Base-by-base conservation (phyloP, 2,113 vertebrate genomes). In the Corythornis madagascariensis region DNA sequence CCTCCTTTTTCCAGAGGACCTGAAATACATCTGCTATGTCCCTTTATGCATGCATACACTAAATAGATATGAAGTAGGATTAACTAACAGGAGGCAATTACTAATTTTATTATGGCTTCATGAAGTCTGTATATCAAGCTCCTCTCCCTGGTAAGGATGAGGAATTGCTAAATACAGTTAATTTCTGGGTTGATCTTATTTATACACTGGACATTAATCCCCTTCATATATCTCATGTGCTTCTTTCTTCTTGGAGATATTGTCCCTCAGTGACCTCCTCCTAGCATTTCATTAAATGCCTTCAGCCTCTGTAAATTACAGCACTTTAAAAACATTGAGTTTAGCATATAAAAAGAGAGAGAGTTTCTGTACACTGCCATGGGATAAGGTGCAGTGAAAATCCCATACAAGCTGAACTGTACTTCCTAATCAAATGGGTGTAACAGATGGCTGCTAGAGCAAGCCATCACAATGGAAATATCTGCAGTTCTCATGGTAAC, bases 381-480 rank as follows among this genome's bases (percentile, higher is more conserved):
- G 97, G 98, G 97, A 97, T 98, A 97, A 98, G 98, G 98, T 98
- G 97, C 97, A 96, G 97, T 55, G 94, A 98, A 98, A 98, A 98
- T 97, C 97, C 97, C 95, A 95, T 98, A 96, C 97, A 98, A 97
- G 97, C 98, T 97, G 97, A 98, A 98, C 97, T 98, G 97, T 98
- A 98, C 97, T 98, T 98, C 98, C 97, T 98, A 98, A 98, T 98
- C 98, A 98, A 99, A 98, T 98, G 98, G 98, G 98, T 98, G 98
- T 98, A 99, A 99, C 99, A 99, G 98, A 99, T 99, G 99, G 98
- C 98, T 98, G 98, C 98, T 98, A 98, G 98, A 98, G 98, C 98
- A 98, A 98, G 98, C 97, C 98, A 98, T 98, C 98, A 98, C 98
- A 98, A 98, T 98, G 98, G 98, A 98, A 98, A 98, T 98, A 98